phyloP scores from a whole-genome alignment of 2,113 vertebrate genomes.

The Corythornis madagascariensis region DNA sequence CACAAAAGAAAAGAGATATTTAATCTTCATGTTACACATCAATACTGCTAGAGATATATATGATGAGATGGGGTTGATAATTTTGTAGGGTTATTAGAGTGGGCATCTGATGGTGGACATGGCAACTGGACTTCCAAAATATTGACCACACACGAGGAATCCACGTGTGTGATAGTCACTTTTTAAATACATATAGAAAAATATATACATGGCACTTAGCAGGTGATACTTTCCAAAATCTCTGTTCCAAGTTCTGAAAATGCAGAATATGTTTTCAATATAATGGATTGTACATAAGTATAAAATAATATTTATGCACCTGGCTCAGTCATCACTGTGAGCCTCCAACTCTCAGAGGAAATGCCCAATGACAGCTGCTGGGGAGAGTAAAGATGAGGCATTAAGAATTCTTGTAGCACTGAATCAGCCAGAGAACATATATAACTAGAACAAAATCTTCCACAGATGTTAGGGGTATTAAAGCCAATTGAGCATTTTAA shows the following conservation, averaged over 20 bases:
- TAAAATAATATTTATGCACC: slow-evolving; percentile 62
- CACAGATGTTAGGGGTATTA: slow-evolving; percentile 54
- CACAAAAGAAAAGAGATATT: not conserved
- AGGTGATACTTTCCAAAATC: not conserved
- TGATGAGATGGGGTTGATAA: not conserved
- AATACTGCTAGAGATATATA: not conserved
- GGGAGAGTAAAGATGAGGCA: slow-evolving; percentile 19
- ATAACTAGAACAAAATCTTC: slow-evolving; percentile 45
- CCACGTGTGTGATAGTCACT: not conserved
- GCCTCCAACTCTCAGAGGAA: slow-evolving; percentile 41
- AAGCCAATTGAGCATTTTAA: slow-evolving; percentile 38
- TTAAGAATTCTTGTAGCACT: slow-evolving; percentile 30
- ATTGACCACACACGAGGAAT: not conserved
- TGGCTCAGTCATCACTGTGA: slow-evolving; percentile 25
- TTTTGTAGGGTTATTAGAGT: not conserved
- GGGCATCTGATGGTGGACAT: not conserved
- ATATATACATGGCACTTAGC: not conserved
- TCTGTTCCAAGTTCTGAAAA: slow-evolving; percentile 15
- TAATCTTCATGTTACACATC: not conserved
- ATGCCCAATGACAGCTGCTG: slow-evolving; percentile 56
- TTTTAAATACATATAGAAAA: not conserved
- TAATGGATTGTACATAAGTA: not conserved
- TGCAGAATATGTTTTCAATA: slow-evolving; percentile 33
- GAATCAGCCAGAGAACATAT: slow-evolving; percentile 37
- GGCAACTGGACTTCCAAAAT: not conserved